A percentile compares a stretch with the other conserved stretches of the same genome.
phyloP scores from a whole-genome alignment of 2,113 vertebrate genomes.

The Variabilichromis moorii region DNA sequence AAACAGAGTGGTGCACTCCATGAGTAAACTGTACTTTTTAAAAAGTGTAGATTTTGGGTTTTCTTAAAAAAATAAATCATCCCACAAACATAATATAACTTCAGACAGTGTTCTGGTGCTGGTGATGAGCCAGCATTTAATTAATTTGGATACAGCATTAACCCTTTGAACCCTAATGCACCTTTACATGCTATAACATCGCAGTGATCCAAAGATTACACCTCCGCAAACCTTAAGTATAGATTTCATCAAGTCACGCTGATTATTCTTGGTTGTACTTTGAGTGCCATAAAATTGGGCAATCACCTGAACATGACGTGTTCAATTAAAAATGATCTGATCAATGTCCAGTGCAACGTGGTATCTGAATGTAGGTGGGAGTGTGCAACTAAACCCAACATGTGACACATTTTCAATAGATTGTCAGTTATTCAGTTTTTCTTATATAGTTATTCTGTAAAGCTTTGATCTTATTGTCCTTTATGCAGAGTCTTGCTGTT shows the following conservation, averaged over 20 bases:
- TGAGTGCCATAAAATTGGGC: background rate
- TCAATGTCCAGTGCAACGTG: constrained; percentile 14
- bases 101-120: background rate
- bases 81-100: background rate
- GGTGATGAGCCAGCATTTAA: background rate
- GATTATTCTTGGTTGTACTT: background rate
- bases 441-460: background rate
- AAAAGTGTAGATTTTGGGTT: background rate
- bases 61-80: background rate
- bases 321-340: constrained; percentile 10
- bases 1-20: background rate
- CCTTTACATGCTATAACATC: background rate
- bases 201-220: background rate
- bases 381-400: background rate
- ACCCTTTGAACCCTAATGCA: background rate
- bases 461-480: background rate
- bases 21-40: background rate
- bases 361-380: background rate
- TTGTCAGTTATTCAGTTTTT: background rate
- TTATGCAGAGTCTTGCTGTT: background rate
- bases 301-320: background rate
- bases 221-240: background rate
- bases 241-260: background rate
- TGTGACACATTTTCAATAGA: background rate
- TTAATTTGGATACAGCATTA: background rate